Percentiles rank a stretch among this genome's conserved stretches.
phyloP scores from a whole-genome alignment of 2,888 invertebrate species.

The Ennomos fuscantarius region DNA sequence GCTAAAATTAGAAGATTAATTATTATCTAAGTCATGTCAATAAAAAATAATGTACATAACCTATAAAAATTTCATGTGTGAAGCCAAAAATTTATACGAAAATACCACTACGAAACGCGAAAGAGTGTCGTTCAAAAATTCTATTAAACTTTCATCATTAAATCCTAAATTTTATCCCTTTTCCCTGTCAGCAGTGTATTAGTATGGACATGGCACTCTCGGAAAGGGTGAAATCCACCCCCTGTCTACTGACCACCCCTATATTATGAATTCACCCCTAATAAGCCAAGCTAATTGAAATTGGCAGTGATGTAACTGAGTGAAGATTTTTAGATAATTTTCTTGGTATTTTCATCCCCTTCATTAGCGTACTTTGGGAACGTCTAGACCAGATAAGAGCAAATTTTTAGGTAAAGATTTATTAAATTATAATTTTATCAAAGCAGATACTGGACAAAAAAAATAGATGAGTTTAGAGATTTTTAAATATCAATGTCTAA shows the following conservation, averaged over 20 bases:
- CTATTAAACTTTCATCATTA: constrained; percentile 31
- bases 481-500: no score
- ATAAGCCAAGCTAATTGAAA: constrained; percentile 41
- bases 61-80: no score
- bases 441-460: no score
- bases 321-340: constrained; percentile 21
- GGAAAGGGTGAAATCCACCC: constrained; percentile 18
- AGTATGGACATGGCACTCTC: constrained; percentile 17
- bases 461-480: no score
- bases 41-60: no score
- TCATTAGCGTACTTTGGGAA: constrained; percentile 14
- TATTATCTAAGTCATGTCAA: no score
- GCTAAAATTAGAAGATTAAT: no score
- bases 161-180: constrained; percentile 17
- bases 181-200: constrained; percentile 16
- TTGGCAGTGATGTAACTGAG: constrained; percentile 26
- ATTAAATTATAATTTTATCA: no score
- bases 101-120: constrained; percentile 2
- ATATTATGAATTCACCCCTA: constrained; percentile 28
- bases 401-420: no score
- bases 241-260: constrained; percentile 13
- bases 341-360: constrained; percentile 2
- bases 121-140: constrained; percentile 19
- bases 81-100: constrained; percentile 11
- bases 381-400: constrained; percentile 18